Conservation (phyloP, 2,797 vertebrate species). For the Leptodactylus fallax region DNA sequence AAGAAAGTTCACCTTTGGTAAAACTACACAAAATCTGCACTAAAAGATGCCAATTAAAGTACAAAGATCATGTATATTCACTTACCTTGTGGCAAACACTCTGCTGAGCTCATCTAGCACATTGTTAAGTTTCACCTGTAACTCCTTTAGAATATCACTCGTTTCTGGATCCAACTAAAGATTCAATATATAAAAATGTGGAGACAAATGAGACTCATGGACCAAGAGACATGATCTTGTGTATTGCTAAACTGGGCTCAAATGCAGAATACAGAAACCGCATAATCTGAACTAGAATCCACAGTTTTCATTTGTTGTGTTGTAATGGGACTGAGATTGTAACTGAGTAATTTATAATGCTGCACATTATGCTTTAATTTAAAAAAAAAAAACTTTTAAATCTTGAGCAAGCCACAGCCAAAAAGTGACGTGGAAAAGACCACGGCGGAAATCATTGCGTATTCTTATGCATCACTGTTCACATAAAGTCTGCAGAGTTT, state of each 20-base stretch:
- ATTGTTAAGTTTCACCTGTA: constrained; percentile 96
- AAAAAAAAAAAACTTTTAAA: not conserved
- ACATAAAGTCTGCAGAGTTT: too few species aligned
- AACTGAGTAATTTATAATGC: too few species aligned
- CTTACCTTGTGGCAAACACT: constrained; percentile 92
- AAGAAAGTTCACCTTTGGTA: too few species aligned
- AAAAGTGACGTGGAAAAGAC: too few species aligned
- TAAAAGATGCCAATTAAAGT: too few species aligned
- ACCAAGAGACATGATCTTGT: not conserved
- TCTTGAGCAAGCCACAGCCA: too few species aligned
- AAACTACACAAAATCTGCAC: too few species aligned
- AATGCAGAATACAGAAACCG: not conserved
- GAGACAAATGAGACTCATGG: constrained; percentile 28
- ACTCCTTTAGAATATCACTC: constrained; percentile 94
- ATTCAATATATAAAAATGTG: not conserved
- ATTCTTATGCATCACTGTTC: too few species aligned
- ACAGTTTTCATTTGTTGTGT: not conserved
- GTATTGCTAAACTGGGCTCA: not conserved
- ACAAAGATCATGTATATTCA: not conserved
- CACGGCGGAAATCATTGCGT: too few species aligned
- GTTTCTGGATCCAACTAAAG: constrained; percentile 92
- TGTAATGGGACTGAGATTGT: not conserved
- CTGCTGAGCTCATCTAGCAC: constrained; percentile 97
- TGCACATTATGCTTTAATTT: not conserved
- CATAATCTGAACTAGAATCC: not conserved